Percentiles rank a stretch among this genome's conserved stretches.
phyloP scores from a whole-genome alignment of 2,888 invertebrate species.

The Caenorhabditis afra region DNA sequence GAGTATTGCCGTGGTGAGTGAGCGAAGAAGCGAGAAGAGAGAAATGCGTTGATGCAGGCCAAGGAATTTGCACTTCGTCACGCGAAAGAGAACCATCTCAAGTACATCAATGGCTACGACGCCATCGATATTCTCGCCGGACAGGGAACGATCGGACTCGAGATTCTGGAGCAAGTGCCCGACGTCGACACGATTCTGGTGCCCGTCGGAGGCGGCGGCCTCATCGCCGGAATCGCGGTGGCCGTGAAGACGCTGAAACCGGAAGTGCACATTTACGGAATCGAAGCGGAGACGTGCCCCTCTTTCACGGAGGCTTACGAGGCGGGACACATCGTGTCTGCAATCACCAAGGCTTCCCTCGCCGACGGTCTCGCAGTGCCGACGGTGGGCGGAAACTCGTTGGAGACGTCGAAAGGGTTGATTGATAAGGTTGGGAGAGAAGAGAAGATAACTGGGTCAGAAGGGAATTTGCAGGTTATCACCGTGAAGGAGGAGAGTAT shows the following conservation, averaged over 20 bases:
- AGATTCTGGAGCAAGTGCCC: constrained; percentile 89
- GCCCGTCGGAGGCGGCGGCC: constrained; percentile 94
- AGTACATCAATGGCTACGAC: constrained; percentile 94
- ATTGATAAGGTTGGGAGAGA: constrained; percentile 84
- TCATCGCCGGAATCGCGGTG: constrained; percentile 92
- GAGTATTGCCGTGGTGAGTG: constrained; percentile 61
- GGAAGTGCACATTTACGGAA: constrained; percentile 90
- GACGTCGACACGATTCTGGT: constrained; percentile 92
- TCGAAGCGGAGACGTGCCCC: constrained; percentile 92
- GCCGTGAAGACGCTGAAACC: constrained; percentile 92
- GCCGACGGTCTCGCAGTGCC: constrained; percentile 92
- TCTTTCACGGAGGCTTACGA: constrained; percentile 88
- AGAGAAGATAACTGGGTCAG: constrained; percentile 10
- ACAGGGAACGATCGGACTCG: constrained; percentile 93
- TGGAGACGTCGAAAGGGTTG: constrained; percentile 86
- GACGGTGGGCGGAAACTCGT: constrained; percentile 90
- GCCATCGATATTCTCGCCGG: constrained; percentile 96
- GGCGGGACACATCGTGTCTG: constrained; percentile 86
- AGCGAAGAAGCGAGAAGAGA: not conserved
- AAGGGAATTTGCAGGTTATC: constrained; percentile 64
- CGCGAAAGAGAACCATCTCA: constrained; percentile 86
- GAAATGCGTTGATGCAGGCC: constrained; percentile 82
- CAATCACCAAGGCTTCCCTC: constrained; percentile 86
- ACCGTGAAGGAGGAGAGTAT: constrained; percentile 82
- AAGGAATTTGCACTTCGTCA: constrained; percentile 88